phyloP scores from a whole-genome alignment of 2,113 vertebrate species.

The Platysteira castanea region DNA sequence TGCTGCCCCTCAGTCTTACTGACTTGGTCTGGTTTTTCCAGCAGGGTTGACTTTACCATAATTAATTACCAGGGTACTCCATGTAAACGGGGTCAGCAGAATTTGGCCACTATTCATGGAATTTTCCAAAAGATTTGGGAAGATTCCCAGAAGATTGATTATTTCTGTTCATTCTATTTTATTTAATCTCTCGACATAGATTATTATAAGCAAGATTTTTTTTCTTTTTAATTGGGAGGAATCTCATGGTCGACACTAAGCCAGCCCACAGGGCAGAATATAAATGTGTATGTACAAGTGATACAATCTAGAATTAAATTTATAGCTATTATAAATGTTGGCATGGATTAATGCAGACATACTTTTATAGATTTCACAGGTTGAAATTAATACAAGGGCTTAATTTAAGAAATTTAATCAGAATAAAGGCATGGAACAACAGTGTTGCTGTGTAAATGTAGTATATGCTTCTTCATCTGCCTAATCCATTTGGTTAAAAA shows the following conservation, averaged over 20 bases:
- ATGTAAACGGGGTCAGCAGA: background rate
- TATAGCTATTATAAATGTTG: slow-evolving; percentile 44
- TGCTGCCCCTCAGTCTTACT: background rate
- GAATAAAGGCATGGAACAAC: background rate
- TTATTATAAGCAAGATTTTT: background rate
- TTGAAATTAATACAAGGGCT: slow-evolving; percentile 20
- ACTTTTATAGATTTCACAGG: slow-evolving; percentile 17
- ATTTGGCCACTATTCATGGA: background rate
- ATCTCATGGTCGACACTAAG: background rate
- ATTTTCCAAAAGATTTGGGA: background rate
- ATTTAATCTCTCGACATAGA: background rate
- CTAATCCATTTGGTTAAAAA: slow-evolving; percentile 11
- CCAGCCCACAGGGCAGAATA: background rate
- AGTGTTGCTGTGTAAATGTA: slow-evolving; percentile 18
- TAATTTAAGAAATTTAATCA: slow-evolving; percentile 33
- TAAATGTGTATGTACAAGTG: background rate
- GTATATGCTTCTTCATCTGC: background rate
- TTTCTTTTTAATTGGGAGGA: background rate
- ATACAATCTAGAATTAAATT: slow-evolving; percentile 23
- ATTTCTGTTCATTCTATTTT: background rate
- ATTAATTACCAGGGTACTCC: background rate
- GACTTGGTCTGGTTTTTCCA: background rate
- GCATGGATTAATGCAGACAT: slow-evolving; percentile 21
- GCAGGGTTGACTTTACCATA: background rate
- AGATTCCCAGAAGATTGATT: background rate